phyloP scores from a whole-genome alignment of 2,888 invertebrate genomes.

The Lamellibrachia satsuma region DNA sequence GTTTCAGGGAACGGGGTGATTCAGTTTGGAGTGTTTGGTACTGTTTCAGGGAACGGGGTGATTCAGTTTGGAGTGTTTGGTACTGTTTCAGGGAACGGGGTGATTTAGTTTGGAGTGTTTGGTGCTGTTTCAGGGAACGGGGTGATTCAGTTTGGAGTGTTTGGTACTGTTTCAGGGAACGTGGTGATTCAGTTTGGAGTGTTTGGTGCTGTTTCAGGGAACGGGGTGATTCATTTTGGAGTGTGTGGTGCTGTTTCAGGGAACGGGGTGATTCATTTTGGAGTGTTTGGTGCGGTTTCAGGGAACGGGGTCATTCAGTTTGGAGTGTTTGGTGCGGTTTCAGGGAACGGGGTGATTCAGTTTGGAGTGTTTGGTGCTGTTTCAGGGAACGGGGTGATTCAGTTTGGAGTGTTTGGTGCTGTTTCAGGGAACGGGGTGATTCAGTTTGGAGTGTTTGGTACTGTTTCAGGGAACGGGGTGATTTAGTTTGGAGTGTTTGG shows the following conservation, averaged over 20 bases:
- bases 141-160: constrained; percentile 36
- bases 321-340: constrained; percentile 33
- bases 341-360: constrained; percentile 28
- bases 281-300: constrained; percentile 33
- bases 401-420: constrained; percentile 36
- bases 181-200: constrained; percentile 34
- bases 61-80: constrained; percentile 38
- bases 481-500: constrained; percentile 38
- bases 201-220: constrained; percentile 34
- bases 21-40: constrained; percentile 37
- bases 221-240: not conserved
- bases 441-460: constrained; percentile 36
- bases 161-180: constrained; percentile 27
- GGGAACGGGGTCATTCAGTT: constrained; percentile 31
- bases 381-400: constrained; percentile 27
- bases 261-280: constrained; percentile 30
- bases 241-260: not conserved
- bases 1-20: constrained; percentile 27
- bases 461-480: constrained; percentile 24
- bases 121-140: constrained; percentile 24
- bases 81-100: constrained; percentile 24
- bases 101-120: constrained; percentile 37
- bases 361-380: constrained; percentile 36
- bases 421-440: constrained; percentile 26
- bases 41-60: constrained; percentile 22